A percentile compares a stretch with the other conserved stretches of the same genome.
These are phyloP conservation scores for Galeopsomyia nigrocyanea DNA, from an alignment of 2,888 invertebrate genomes.

Conservation along the genomic window DNA sequence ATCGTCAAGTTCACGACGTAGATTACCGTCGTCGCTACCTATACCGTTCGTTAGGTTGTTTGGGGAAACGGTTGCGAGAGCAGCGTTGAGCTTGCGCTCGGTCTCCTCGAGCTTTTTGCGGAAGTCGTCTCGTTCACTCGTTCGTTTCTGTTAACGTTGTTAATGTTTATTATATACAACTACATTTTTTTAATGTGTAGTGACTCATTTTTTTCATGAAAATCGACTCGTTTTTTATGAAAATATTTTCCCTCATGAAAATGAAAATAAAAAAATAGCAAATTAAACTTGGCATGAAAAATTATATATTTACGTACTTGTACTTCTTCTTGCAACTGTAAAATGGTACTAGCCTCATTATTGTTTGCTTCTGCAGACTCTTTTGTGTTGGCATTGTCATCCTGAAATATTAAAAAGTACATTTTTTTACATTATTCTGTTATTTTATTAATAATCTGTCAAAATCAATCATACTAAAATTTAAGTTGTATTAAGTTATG, in stretches of 20 bases:
- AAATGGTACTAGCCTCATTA: slow-evolving; percentile 11
- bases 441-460: too few relatives aligned
- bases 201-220: not conserved
- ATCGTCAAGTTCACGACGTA: slow-evolving; percentile 58
- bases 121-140: slow-evolving; percentile 58
- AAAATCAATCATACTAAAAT: not conserved
- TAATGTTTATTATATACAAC: not conserved
- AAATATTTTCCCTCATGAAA: not conserved
- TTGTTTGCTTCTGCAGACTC: slow-evolving; percentile 33
- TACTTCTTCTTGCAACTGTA: slow-evolving; percentile 31
- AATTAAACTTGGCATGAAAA: too few relatives aligned
- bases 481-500: not conserved
- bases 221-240: not conserved
- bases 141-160: slow-evolving; percentile 53
- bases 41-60: not conserved
- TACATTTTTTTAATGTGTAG: not conserved
- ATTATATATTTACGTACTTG: slow-evolving; percentile 17
- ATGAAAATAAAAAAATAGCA: too few relatives aligned
- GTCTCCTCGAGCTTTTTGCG: slow-evolving; percentile 57
- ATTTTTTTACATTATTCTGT: too few relatives aligned
- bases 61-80: slow-evolving; percentile 4
- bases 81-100: slow-evolving; percentile 56
- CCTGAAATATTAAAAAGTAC: slow-evolving; percentile 18
- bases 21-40: slow-evolving; percentile 45
- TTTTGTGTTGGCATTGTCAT: slow-evolving; percentile 34